phyloP scores from a whole-genome alignment of 2,113 vertebrate genomes.

The Sander lucioperca region DNA sequence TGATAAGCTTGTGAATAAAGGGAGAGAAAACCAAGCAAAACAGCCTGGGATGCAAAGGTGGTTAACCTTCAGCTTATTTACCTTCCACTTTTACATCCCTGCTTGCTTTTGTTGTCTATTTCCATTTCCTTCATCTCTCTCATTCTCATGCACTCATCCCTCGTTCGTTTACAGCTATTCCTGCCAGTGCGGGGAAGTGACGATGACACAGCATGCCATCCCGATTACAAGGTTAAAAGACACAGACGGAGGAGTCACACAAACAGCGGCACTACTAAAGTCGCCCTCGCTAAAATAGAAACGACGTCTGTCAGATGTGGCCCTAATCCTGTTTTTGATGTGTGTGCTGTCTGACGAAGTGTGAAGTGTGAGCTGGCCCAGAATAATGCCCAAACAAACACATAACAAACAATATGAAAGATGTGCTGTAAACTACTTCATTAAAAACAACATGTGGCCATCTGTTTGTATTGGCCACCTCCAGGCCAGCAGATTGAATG shows the following conservation, averaged over 20 bases:
- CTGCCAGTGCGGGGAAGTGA: not conserved
- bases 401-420: slow-evolving; percentile 2
- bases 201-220: slow-evolving; percentile 47
- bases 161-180: not conserved
- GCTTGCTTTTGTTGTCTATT: not conserved
- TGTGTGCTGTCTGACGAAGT: slow-evolving; percentile 11
- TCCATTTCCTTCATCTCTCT: not conserved
- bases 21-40: not conserved
- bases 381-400: slow-evolving; percentile 1
- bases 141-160: slow-evolving; percentile 10
- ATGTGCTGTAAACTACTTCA: not conserved
- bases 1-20: not conserved
- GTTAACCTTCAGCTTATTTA: slow-evolving; percentile 1
- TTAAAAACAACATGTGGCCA: slow-evolving; percentile 19
- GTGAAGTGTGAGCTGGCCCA: not conserved
- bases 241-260: slow-evolving; percentile 43
- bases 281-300: slow-evolving; percentile 46
- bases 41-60: not conserved
- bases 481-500: slow-evolving; percentile 4
- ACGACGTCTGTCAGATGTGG: slow-evolving; percentile 45
- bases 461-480: slow-evolving; percentile 26
- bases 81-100: not conserved
- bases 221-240: slow-evolving; percentile 66
- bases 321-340: slow-evolving; percentile 49
- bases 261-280: slow-evolving; percentile 1